Evolutionary conservation across 2,797 vertebrate species (phyloP), one percentile per base, ranked within the genome.

Genomic region (Kryptolebias ocellatus): DNA sequence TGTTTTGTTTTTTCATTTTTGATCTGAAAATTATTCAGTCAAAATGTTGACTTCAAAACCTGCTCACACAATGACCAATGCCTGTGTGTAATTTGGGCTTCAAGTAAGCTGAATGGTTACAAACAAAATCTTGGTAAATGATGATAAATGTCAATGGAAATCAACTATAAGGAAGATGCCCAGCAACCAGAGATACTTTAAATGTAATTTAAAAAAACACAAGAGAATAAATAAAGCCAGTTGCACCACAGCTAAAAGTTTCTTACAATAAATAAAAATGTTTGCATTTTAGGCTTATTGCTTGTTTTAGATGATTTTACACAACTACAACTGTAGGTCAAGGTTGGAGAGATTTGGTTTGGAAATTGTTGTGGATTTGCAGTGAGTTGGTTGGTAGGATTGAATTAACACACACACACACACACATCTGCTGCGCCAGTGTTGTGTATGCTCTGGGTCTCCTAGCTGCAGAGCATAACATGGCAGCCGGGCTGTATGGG

Each of bases 391-490:
- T 64, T 58, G 44, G 8, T 51, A 28, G 56, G 49, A 57, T 39
- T 50, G 47, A 37, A 67, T 28, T 34, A 53, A 61, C 61, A 71
- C 44, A 53, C 57, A 52, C 50, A 56, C 55, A 62, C 39, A 55
- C 51, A 60, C 53, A 34, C 44, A 64, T 62, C 67, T 78, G 70
- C 50, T 60, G 72, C 73, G 66, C 61, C 28, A 28, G 56, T 27
- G 46, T 55, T 68, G 85, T 89, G 83, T 90, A 67, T 80, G 69
- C 65, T 57, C 60, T 1, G 28, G 64, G 90, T 90, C 81, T 93
- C 90, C 87, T 91, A 91, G 92, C 88, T 90, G 89, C 91, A 16
- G 79, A 85, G 80, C 88, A 92, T 70, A 92, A 93, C 89, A 92
- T 78, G 80, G 88, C 85, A 80, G 87, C 60, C 18, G 78, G 80